phyloP scores from a whole-genome alignment of 2,797 vertebrate genomes.

The Hippocampus kuda region DNA sequence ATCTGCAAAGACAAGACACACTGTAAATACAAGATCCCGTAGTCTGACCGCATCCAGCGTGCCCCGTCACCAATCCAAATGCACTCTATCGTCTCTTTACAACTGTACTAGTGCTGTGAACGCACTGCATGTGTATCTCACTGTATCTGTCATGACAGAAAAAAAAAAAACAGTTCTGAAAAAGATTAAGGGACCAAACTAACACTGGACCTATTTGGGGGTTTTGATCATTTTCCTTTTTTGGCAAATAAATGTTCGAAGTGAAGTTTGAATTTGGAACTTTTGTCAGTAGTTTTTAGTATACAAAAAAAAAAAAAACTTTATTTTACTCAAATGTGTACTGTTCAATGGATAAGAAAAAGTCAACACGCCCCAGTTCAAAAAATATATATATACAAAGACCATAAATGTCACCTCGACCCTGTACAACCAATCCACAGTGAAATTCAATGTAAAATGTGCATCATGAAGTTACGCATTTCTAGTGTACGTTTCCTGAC shows the following conservation, averaged over 20 bases:
- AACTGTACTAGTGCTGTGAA: slow-evolving; percentile 2
- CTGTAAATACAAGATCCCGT: slow-evolving; percentile 25
- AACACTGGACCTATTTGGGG: neutral
- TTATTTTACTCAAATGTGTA: neutral
- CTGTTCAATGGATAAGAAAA: neutral
- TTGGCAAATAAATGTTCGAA: neutral
- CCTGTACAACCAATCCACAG: no score
- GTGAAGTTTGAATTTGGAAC: neutral
- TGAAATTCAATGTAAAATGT: no score
- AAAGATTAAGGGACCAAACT: neutral
- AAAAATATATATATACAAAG: neutral
- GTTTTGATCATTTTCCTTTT: neutral
- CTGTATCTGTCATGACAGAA: slow-evolving; percentile 26
- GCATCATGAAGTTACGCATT: no score
- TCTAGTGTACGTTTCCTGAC: no score
- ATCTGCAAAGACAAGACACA: slow-evolving; percentile 34
- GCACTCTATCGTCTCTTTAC: slow-evolving; percentile 8
- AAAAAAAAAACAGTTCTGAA: neutral
- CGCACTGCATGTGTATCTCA: slow-evolving; percentile 13
- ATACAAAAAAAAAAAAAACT: neutral
- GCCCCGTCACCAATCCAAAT: slow-evolving; percentile 20
- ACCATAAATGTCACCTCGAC: no score
- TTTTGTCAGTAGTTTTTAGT: neutral
- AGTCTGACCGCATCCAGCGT: slow-evolving; percentile 22
- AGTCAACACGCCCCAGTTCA: neutral